phyloP scores from a whole-genome alignment of 1,140 invertebrate genomes.

The Drosophila sproati region DNA sequence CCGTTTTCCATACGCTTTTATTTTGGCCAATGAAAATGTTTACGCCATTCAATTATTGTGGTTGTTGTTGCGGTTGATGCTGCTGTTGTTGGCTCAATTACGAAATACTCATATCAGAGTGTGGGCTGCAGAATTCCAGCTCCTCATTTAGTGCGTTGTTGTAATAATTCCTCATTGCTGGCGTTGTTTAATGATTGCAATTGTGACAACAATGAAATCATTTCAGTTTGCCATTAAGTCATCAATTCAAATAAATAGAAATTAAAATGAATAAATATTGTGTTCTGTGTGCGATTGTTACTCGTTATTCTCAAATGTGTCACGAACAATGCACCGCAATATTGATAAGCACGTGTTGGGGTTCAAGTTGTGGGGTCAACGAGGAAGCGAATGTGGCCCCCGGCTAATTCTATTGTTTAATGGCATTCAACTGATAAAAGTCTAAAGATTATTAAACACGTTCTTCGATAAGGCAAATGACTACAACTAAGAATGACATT shows the following conservation, averaged over 20 bases:
- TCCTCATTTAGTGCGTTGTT: constrained; percentile 15
- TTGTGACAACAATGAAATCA: constrained; percentile 74
- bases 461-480: constrained; percentile 13
- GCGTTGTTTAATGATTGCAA: constrained; percentile 67
- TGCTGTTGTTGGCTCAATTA: constrained; percentile 56
- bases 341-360: constrained; percentile 78
- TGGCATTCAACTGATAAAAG: constrained; percentile 47
- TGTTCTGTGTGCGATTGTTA: constrained; percentile 27
- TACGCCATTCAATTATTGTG: constrained; percentile 52
- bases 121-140: constrained; percentile 3
- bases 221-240: constrained; percentile 71
- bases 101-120: constrained; percentile 66
- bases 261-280: constrained; percentile 65
- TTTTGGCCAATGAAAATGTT: constrained; percentile 64
- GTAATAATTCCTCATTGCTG: constrained; percentile 47
- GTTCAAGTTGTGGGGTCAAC: constrained; percentile 69
- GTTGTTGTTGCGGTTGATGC: constrained; percentile 5
- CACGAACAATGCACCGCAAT: constrained; percentile 47
- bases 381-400: constrained; percentile 51
- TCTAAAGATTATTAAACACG: constrained; percentile 44
- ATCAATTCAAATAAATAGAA: constrained; percentile 82
- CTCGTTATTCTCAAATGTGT: constrained; percentile 64
- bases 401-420: constrained; percentile 62
- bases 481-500: neutral
- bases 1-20: constrained; percentile 19